phyloP scores from a whole-genome alignment of 53 echinoderm and acorn worm genomes.

The Apostichopus leukothele region DNA sequence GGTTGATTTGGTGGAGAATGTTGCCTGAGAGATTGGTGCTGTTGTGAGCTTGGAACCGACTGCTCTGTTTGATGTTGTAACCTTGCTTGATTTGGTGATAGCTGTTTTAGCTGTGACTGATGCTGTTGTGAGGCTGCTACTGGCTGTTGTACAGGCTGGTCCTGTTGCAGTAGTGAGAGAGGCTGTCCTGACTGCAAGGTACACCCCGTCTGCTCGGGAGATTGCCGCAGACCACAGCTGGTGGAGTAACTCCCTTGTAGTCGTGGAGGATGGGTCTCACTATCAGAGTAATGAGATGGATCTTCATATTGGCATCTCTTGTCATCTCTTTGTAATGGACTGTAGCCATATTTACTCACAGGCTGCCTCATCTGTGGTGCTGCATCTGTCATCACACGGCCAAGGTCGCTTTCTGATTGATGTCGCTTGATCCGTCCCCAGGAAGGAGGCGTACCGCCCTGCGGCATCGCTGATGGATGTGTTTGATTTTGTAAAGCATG shows the following conservation, averaged over 20 bases:
- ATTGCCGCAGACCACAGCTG: not conserved
- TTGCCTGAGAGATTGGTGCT: not conserved
- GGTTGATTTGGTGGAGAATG: not conserved
- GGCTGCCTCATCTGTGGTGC: not conserved
- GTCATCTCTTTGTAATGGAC: not conserved
- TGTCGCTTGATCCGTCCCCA: not conserved
- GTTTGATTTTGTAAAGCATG: not conserved
- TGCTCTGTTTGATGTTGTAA: too few relatives aligned
- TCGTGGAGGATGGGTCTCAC: too few relatives aligned
- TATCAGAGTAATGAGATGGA: too few relatives aligned
- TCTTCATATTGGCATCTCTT: not conserved
- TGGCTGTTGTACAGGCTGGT: not conserved
- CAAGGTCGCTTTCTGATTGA: not conserved
- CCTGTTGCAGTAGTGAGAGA: not conserved
- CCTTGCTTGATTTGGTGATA: not conserved
- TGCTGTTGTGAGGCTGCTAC: not conserved
- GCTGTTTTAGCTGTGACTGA: not conserved
- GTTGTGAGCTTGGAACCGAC: not conserved
- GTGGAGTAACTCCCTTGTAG: too few relatives aligned
- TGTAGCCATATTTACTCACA: not conserved
- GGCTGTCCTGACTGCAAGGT: not conserved
- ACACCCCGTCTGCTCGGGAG: not conserved
- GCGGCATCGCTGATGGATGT: not conserved
- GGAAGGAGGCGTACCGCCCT: not conserved
- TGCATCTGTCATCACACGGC: not conserved